Conservation (phyloP, 2,113 vertebrate species). For the Myrmophylax atrothorax region DNA sequence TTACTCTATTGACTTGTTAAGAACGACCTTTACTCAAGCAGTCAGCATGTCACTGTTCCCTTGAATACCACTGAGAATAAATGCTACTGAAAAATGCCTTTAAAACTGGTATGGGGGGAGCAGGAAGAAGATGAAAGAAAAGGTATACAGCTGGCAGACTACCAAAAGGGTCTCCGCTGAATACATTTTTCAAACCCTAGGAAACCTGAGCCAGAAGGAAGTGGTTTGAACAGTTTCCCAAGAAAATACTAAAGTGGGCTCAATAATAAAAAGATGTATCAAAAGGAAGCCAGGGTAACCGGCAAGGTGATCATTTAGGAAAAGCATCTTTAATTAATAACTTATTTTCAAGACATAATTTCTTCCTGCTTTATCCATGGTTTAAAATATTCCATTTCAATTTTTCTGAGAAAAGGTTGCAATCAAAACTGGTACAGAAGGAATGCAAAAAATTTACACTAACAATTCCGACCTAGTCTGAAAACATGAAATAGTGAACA, state of each 20-base stretch:
- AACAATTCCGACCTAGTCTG: neutral
- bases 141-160: neutral
- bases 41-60: neutral
- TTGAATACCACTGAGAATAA: neutral
- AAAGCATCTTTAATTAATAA: neutral
- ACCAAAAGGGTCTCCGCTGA: neutral
- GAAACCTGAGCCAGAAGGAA: neutral
- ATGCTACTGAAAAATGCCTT: neutral
- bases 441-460: neutral
- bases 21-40: conserved; percentile 1
- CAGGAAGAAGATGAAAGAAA: neutral
- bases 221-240: neutral
- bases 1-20: conserved; percentile 34
- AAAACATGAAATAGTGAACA: neutral
- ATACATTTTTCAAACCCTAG: neutral
- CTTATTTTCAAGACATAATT: neutral
- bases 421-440: neutral
- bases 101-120: neutral
- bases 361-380: neutral
- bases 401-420: neutral
- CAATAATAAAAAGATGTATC: neutral
- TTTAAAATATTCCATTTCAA: neutral
- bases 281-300: neutral
- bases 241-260: neutral
- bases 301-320: neutral